Conservation (phyloP, 2,888 invertebrate species). For the Halictus ligatus region DNA sequence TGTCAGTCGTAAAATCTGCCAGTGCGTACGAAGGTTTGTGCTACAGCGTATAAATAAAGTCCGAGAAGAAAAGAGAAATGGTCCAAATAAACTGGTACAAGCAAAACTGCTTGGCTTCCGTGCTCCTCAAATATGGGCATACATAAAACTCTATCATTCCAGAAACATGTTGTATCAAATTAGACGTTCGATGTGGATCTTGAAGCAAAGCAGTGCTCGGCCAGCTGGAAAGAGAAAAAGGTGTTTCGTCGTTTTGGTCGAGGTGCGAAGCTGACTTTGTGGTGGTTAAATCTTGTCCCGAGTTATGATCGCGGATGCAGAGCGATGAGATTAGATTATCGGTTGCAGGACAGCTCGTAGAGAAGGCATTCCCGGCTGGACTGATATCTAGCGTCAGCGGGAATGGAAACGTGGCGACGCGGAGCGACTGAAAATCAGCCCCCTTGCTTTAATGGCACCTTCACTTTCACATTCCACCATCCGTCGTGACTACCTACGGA, state of each 20-base stretch:
- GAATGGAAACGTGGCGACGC: slow-evolving; percentile 20
- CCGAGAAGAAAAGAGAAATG: too few species aligned
- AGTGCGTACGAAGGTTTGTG: too few species aligned
- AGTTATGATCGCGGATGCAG: not conserved
- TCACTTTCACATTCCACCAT: slow-evolving; percentile 66
- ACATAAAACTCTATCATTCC: not conserved
- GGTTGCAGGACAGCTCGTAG: not conserved
- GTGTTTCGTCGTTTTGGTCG: not conserved
- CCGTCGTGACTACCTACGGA: slow-evolving; percentile 61
- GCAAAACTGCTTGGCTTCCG: too few species aligned
- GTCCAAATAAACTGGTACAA: too few species aligned
- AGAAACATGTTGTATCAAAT: not conserved
- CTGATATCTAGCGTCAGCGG: slow-evolving; percentile 27
- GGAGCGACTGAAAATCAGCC: slow-evolving; percentile 59
- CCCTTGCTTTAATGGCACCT: slow-evolving; percentile 60
- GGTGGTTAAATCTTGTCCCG: not conserved
- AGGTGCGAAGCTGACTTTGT: not conserved
- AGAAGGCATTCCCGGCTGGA: slow-evolving; percentile 14
- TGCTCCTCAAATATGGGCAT: too few species aligned
- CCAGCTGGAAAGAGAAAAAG: not conserved
- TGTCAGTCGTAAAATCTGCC: too few species aligned
- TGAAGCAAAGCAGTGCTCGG: too few species aligned
- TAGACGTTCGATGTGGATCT: too few species aligned
- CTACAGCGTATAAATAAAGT: too few species aligned
- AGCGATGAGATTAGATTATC: not conserved